These are phyloP conservation scores for Aphelinus certus DNA, from an alignment of 1,140 invertebrate species.

Conservation along the genomic window DNA sequence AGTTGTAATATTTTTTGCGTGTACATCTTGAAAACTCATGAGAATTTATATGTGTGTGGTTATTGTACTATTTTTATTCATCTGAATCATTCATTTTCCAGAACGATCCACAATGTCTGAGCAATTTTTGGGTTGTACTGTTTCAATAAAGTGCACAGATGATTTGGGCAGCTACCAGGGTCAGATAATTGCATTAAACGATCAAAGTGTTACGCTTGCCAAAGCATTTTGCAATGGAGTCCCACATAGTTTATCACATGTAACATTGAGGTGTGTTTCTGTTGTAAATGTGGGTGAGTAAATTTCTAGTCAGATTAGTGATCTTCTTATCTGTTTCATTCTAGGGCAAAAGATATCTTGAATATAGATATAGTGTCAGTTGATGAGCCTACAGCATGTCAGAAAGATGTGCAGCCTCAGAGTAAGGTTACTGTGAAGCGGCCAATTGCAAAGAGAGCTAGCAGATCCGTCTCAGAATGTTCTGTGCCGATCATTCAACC, in stretches of 20 bases:
- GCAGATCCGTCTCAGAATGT: conserved; percentile 66
- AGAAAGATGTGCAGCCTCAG: conserved; percentile 52
- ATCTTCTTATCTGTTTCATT: conserved; percentile 37
- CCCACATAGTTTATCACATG: conserved; percentile 69
- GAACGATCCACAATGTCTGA: conserved; percentile 64
- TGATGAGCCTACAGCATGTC: conserved; percentile 54
- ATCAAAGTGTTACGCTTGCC: conserved; percentile 75
- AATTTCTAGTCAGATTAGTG: too few relatives aligned
- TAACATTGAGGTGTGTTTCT: conserved; percentile 66
- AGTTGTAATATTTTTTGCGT: too few relatives aligned
- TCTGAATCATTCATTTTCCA: too few relatives aligned
- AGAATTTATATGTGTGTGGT: too few relatives aligned
- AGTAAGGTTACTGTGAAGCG: conserved; percentile 68
- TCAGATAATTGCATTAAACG: conserved; percentile 78
- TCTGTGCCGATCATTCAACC: conserved; percentile 49
- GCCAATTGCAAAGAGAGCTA: conserved; percentile 67
- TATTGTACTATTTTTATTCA: too few relatives aligned
- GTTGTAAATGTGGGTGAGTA: too few relatives aligned
- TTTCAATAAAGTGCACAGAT: conserved; percentile 80
- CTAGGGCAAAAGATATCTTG: conserved; percentile 70
- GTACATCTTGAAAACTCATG: too few relatives aligned
- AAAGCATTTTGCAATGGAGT: conserved; percentile 86
- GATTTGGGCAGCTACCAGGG: conserved; percentile 80
- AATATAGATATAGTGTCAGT: conserved; percentile 72
- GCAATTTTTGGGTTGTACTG: conserved; percentile 77